phyloP scores from a whole-genome alignment of 2,797 vertebrate genomes.

The Amphiprion clarkii region DNA sequence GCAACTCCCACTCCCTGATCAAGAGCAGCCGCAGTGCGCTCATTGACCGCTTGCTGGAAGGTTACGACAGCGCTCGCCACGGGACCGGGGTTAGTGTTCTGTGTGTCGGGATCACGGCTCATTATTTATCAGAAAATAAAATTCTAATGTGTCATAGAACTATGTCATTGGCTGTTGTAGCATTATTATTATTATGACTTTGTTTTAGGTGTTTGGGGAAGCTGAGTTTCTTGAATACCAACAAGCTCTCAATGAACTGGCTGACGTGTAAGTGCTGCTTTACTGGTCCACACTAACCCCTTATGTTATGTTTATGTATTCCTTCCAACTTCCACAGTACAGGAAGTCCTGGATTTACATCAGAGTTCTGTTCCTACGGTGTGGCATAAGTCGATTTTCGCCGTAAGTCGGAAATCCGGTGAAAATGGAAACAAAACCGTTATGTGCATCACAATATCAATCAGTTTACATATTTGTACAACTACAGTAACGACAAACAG shows the following conservation, averaged over 20 bases:
- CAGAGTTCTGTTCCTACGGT: no score
- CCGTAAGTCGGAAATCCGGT: no score
- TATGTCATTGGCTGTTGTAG: background rate
- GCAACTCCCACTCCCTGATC: slow-evolving; percentile 90
- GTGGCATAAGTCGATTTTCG: no score
- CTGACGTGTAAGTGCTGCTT: slow-evolving; percentile 88
- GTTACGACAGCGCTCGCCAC: slow-evolving; percentile 93
- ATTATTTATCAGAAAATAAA: background rate
- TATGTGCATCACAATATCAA: no score
- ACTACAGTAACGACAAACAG: no score
- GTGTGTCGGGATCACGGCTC: background rate
- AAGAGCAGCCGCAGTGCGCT: slow-evolving; percentile 90
- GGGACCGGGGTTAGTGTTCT: slow-evolving; percentile 90
- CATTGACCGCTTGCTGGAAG: slow-evolving; percentile 92
- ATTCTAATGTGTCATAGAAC: background rate
- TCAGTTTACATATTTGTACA: no score
- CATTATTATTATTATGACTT: slow-evolving; percentile 1
- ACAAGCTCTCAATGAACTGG: slow-evolving; percentile 91
- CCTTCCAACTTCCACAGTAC: background rate
- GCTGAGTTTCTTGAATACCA: slow-evolving; percentile 91
- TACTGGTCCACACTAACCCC: slow-evolving; percentile 31
- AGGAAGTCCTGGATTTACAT: no score
- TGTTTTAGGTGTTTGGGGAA: slow-evolving; percentile 91
- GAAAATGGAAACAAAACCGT: no score
- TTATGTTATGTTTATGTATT: no score